Evolutionary conservation across 2,888 invertebrate genomes (phyloP), one percentile per base, ranked within the genome.

Genomic region (Catocala fraxini): DNA sequence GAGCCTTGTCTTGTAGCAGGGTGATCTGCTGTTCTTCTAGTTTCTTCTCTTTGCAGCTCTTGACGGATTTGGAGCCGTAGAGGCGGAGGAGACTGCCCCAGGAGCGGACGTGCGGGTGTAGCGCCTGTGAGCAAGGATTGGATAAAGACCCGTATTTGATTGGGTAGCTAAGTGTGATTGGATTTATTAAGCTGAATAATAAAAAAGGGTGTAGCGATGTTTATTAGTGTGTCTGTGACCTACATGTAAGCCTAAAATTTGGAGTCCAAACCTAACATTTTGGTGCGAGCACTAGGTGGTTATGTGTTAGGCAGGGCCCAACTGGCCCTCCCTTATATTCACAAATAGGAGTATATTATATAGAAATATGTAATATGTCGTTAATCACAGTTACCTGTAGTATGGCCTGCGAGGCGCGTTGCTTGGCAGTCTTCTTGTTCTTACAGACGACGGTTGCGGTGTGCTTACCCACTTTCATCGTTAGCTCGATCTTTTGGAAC

Each of bases 391-490:
- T 55, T 79, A 97, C 97, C 95, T 98, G 97, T 51, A 99, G 92
- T 75, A 99, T 98, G 7, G 97, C 96, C 90, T 99, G 99, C 5
- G 99, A 98, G 13, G 99, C 99, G 75, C 97, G 94, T 86, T 99
- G 99, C 87, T 99, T 99, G 6, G 99, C 99, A 71, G 98, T 98
- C 80, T 98, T 96, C 90, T 99, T 99, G 92, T 99, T 99, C 87
- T 98, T 97, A 88, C 99, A 99, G n/a, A 97, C 95, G 25, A 99
- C 98, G 25, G 97, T 97, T 1, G 98, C 98, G 10, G 96, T 96
- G 86, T 99, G 98, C 86, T 98, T 98, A 54, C 99, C 99, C 46
- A 99, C 99, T 10, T 96, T 97, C 98, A 99, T 98, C 41, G 97
- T 98, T 84, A 98, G 97, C 93, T 99, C 98, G 84, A 98, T 98